Evolutionary conservation across 1,140 invertebrate species (phyloP), one percentile per base, ranked within the genome.

Genomic region (Aphaenogaster ashmeadi): DNA sequence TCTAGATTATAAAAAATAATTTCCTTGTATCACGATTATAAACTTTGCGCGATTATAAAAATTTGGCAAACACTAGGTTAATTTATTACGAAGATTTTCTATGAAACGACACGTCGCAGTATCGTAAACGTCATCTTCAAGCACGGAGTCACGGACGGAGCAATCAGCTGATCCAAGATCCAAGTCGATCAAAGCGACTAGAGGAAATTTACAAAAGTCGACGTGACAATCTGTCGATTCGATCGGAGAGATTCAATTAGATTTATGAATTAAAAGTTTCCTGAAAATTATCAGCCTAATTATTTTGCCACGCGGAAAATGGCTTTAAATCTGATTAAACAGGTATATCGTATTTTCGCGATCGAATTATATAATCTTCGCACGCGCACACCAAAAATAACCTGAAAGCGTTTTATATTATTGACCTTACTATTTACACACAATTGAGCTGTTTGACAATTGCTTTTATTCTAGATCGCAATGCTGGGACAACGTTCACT

Each of bases 311-410:
- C 36, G 9, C 15, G 18, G 33, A 67, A 89, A 74, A 93, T 92
- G 92, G 64, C 84, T 58, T 41, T 88, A 27, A 92, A 89, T 85
- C 2, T 90, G 50, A 71, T 89, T 3, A 92, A 66, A 80, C 86
- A 79, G 89, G 92, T 92, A 92, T 47, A n/a, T 71, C 13, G 9
- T 21, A 15, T 44, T 47, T 50, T 8, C 13, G 52, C 50, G 27
- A 50, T 36, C 2, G 38, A 36, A 1, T 86, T 33, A 18, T 33
- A 58, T 27, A 47, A 41, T n/a, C 47, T 27, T 60, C 18, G 27
- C 11, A 47, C 1, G 15, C 11, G 13, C 47, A 33, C 11, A 58
- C 8, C 8, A 27, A 27, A 60, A 21, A 54, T 69, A 41, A 86
- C 18, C n/a, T 75, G 15, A 62, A 52, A 74, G 75, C 9, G 15